Evolutionary conservation across 2,797 vertebrate species (phyloP), one percentile per base, ranked within the genome.

Genomic region (Esox lucius): DNA sequence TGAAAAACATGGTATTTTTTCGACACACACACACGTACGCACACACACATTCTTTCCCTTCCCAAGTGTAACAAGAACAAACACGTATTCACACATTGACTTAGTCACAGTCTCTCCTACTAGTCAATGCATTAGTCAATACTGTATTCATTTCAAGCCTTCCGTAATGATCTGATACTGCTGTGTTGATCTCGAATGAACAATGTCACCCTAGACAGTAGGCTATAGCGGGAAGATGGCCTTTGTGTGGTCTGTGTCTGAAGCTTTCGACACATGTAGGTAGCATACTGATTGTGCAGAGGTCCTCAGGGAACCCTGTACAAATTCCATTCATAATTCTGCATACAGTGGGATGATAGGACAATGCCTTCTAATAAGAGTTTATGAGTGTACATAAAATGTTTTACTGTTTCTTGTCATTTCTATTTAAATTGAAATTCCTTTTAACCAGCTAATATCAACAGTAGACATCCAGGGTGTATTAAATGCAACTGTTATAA

Each of bases 61-160:
- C 64, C 75, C 64, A 28, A 81, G 79, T 84, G 62, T 82, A 78
- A 83, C 79, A 80, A 51, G 84, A 82, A 84, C 68, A 72, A 83
- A 80, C 53, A 72, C 83, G 89, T 81, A 91, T 73, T 67, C 78
- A 31, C 87, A 87, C 81, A 62, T 83, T 67, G 79, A 74, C 78
- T 91, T 91, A 92, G 84, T 93, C 91, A 92, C 68, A 87, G 86
- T 90, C 83, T 86, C 92, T 87, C 90, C 90, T 90, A 89, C 93
- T 85, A 82, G 85, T 86, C 87, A 86, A 83, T 84, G 76, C 77
- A 79, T 68, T 73, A 79, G 77, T 80, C 80, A 81, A 85, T 79
- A 77, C 42, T 79, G 88, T 89, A 86, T 88, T 88, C 87, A 88
- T 86, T 91, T 92, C 81, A 88, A 83, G 86, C 76, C 79, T 75